Conservation (phyloP, 2,113 vertebrate genomes). For the Cinclus mexicanus region DNA sequence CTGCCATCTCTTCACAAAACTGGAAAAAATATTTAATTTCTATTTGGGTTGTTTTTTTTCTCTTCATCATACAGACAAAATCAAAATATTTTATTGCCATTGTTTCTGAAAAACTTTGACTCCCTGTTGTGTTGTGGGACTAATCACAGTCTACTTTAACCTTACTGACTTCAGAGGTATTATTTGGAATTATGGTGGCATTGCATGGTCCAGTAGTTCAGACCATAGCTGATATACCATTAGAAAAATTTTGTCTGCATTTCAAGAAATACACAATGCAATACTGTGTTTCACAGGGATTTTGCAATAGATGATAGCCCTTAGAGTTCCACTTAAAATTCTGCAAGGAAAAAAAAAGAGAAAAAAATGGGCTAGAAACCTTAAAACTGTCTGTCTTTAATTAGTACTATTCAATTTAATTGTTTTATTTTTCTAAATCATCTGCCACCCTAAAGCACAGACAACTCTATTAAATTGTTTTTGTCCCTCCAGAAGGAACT, state of each 20-base stretch:
- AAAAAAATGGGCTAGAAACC: background rate
- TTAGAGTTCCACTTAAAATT: background rate
- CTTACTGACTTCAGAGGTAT: background rate
- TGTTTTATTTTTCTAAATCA: background rate
- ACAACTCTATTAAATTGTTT: background rate
- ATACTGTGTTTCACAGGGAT: background rate
- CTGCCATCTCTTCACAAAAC: background rate
- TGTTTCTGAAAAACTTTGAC: background rate
- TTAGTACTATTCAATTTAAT: background rate
- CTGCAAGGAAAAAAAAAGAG: background rate
- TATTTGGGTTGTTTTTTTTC: background rate
- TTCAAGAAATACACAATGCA: background rate
- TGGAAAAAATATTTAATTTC: background rate
- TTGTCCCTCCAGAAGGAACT: background rate
- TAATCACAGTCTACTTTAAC: background rate
- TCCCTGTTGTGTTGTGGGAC: background rate
- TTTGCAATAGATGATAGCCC: background rate
- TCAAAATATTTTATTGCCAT: background rate
- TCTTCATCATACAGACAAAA: background rate
- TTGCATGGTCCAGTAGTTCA: background rate
- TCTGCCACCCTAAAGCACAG: background rate
- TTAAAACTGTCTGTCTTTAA: background rate
- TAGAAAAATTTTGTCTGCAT: background rate
- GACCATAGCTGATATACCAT: background rate
- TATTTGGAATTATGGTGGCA: background rate